These are phyloP conservation scores for Crepidodera aurea DNA, from an alignment of 2,888 invertebrate genomes.

Conservation along the genomic window DNA sequence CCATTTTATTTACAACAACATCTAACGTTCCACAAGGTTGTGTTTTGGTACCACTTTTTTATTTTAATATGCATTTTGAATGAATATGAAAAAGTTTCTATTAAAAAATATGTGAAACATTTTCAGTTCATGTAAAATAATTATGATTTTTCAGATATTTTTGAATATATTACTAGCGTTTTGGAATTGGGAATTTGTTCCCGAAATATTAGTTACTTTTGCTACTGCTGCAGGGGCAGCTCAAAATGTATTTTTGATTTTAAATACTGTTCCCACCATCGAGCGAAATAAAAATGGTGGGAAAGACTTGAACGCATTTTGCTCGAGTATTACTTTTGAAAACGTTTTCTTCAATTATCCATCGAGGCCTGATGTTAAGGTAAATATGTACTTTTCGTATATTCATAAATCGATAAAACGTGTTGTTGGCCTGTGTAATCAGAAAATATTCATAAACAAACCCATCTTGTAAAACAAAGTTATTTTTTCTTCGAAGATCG, in stretches of 20 bases:
- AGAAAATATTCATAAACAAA: too few species aligned
- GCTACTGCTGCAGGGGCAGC: conserved; percentile 81
- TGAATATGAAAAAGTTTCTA: too few species aligned
- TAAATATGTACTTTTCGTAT: conserved; percentile 50
- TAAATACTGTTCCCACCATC: conserved; percentile 76
- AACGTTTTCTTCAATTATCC: conserved; percentile 82
- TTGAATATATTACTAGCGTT: conserved; percentile 76
- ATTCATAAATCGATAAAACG: too few species aligned
- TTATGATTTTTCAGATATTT: conserved; percentile 78
- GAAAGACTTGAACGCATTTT: conserved; percentile 63
- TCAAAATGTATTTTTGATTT: conserved; percentile 75
- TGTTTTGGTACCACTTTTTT: too few species aligned
- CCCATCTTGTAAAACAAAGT: too few species aligned
- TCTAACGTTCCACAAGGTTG: too few species aligned
- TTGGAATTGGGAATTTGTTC: conserved; percentile 80
- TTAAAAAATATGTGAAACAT: too few species aligned
- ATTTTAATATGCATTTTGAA: too few species aligned
- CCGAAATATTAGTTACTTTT: conserved; percentile 80
- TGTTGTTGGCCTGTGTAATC: too few species aligned
- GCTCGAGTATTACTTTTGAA: conserved; percentile 73
- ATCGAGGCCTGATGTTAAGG: conserved; percentile 74
- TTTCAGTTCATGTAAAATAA: too few species aligned
- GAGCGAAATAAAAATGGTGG: conserved; percentile 72
- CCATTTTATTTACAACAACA: too few species aligned
- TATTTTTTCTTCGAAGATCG: too few species aligned